These are phyloP conservation scores for Tribolium madens DNA, from an alignment of 1,140 invertebrate genomes.

Conservation along the genomic window DNA sequence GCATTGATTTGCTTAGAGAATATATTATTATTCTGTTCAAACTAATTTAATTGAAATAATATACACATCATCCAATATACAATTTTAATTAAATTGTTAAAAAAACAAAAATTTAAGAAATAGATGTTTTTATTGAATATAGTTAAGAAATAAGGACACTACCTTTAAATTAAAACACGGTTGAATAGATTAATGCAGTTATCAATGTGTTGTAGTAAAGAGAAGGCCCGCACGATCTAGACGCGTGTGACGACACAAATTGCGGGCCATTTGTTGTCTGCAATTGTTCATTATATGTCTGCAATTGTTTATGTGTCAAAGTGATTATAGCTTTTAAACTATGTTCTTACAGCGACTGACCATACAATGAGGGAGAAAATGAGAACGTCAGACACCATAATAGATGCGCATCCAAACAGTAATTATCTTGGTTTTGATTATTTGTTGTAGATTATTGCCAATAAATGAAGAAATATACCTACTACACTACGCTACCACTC, in stretches of 20 bases:
- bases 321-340: conserved; percentile 51
- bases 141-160: too few species aligned
- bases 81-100: too few species aligned
- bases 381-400: conserved; percentile 3
- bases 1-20: too few species aligned
- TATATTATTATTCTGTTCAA: too few species aligned
- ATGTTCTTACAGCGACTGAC: neutral
- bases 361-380: conserved; percentile 12
- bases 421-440: neutral
- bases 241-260: conserved; percentile 49
- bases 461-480: neutral
- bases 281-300: conserved; percentile 48
- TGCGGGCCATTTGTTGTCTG: conserved; percentile 46
- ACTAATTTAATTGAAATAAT: too few species aligned
- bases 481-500: too few species aligned
- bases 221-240: conserved; percentile 51
- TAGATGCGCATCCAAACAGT: conserved; percentile 12
- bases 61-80: too few species aligned
- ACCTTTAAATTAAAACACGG: conserved; percentile 33
- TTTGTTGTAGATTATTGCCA: conserved; percentile 22
- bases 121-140: too few species aligned
- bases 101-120: too few species aligned
- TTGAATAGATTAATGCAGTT: conserved; percentile 51
- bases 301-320: conserved; percentile 56
- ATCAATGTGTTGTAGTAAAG: conserved; percentile 54